phyloP scores from a whole-genome alignment of 2,113 vertebrate genomes.

The Sander vitreus region DNA sequence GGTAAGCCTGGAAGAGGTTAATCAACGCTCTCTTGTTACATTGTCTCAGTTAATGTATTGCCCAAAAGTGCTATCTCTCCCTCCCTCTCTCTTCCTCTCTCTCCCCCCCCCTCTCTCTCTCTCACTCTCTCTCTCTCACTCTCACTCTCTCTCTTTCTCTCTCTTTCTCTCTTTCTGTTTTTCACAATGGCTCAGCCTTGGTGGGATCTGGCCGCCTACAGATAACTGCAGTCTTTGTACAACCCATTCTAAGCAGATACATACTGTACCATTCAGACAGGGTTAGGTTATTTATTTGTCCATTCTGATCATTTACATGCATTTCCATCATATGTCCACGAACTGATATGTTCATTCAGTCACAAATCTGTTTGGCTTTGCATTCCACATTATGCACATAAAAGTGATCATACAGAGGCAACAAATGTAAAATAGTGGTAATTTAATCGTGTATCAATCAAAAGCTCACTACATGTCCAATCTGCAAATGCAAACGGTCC shows the following conservation, averaged over 20 bases:
- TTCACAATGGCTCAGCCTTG: slow-evolving; percentile 76
- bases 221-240: slow-evolving; percentile 80
- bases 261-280: slow-evolving; percentile 73
- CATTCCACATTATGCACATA: slow-evolving; percentile 31
- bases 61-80: slow-evolving; percentile 59
- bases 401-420: slow-evolving; percentile 34
- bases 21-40: slow-evolving; percentile 78
- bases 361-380: slow-evolving; percentile 45
- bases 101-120: slow-evolving; percentile 24
- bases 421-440: slow-evolving; percentile 39
- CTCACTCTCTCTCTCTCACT: too few species aligned
- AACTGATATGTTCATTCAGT: slow-evolving; percentile 61
- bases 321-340: slow-evolving; percentile 66
- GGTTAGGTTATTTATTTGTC: slow-evolving; percentile 75
- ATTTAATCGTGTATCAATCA: slow-evolving; percentile 64
- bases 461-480: slow-evolving; percentile 26
- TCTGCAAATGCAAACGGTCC: slow-evolving; percentile 48
- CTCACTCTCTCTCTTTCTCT: slow-evolving; percentile 34
- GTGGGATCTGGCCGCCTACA: slow-evolving; percentile 78
- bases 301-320: slow-evolving; percentile 74
- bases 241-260: slow-evolving; percentile 71
- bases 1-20: slow-evolving; percentile 72
- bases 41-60: slow-evolving; percentile 76
- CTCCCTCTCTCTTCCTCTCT: slow-evolving; percentile 12
- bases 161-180: slow-evolving; percentile 58